Base-by-base conservation (phyloP, 2,797 vertebrate genomes). In the Enteromius thamalakanensis region DNA sequence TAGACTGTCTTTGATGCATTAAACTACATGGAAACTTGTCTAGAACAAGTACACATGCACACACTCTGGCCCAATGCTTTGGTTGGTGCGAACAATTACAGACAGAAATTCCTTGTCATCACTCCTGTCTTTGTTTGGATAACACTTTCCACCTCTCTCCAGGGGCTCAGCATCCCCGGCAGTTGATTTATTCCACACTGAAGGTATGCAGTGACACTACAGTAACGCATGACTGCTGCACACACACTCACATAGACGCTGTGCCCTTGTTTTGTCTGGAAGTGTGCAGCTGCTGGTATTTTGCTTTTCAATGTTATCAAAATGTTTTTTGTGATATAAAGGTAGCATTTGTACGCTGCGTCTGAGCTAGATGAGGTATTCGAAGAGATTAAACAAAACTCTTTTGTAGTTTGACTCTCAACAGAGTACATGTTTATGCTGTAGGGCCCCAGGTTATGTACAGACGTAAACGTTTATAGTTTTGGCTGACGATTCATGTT, bases 261-360 rank as follows among this genome's bases (percentile, higher is more conserved):
- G 14, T 17, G 11, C 75, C 69, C 79, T 91, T 95, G 93, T 94
- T 94, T 93, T 95, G 93, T 95, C 94, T 94, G 92, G 91, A 90
- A 87, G 34, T 26, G 58, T 3, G 79, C 83, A 86, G 86, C 84
- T 85, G 8, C 89, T 89, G 89, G 85, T 88, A 82, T 84, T 78
- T 80, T 15, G 29, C 58, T 76, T 80, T 87, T 88, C 90, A 87
- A 83, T 88, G 85, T 21, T 90, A 88, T 89, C 87, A 78, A 79
- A 80, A 58, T 23, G 26, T 17, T 51, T 67, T 42, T 26, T 49
- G 17, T 47, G 37, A 34, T 79, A 29, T 51, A 86, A 88, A 86
- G 79, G 84, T 85, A 60, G 80, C 58, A 12, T 32, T 79, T 79
- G 40, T 67, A n/a, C n/a, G 15, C 42, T 67, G 76, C 76, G 4